Evolutionary conservation across 2,797 vertebrate species (phyloP).

Genomic region (Acropternis orthonyx): DNA sequence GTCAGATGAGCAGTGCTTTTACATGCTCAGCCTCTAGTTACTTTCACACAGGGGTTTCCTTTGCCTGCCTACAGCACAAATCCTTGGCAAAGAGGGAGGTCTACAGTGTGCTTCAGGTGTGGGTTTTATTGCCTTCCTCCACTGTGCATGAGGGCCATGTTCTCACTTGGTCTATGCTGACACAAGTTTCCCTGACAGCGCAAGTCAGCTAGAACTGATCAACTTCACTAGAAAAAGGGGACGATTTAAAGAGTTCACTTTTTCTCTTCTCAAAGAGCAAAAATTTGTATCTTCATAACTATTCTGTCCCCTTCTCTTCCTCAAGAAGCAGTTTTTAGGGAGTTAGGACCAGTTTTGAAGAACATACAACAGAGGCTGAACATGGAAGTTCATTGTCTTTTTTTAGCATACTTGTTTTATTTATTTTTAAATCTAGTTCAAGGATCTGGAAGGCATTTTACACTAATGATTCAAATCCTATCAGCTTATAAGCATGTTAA

Average conservation of each 20-base stretch:
- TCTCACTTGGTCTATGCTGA: background rate
- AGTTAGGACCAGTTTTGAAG: background rate
- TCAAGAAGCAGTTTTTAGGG: background rate
- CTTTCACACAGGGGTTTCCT: background rate
- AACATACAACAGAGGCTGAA: background rate
- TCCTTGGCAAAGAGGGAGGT: background rate
- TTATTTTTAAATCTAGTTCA: background rate
- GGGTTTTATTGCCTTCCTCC: background rate
- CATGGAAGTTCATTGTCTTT: background rate
- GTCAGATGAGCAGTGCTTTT: background rate
- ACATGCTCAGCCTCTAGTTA: rapidly evolving
- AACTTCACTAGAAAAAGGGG: background rate
- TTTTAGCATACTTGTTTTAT: background rate
- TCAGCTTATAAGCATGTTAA: background rate
- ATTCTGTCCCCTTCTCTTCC: background rate
- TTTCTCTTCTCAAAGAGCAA: background rate
- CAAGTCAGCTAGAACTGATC: too few species aligned
- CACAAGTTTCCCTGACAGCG: background rate
- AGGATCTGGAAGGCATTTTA: background rate
- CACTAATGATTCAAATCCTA: background rate
- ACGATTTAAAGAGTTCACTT: background rate
- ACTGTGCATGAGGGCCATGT: rapidly evolving
- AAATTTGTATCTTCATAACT: background rate
- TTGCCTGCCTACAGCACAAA: background rate
- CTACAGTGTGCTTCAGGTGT: background rate